These are phyloP conservation scores for Pachyuromys duprasi DNA, from an alignment of 2,797 vertebrate species.

Conservation along the genomic window DNA sequence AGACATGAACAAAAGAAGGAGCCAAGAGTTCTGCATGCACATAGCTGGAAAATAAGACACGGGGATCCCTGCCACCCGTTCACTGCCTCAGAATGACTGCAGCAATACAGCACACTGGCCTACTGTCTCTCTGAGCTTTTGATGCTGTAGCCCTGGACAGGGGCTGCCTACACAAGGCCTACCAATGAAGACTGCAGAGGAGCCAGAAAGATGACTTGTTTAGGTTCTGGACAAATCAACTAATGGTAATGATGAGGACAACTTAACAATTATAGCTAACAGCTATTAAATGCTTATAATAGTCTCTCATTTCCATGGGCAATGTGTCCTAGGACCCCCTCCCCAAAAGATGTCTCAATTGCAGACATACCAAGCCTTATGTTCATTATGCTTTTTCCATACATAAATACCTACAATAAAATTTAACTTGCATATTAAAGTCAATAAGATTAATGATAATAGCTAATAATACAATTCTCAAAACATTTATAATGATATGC, in stretches of 20 bases:
- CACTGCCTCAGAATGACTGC: no score
- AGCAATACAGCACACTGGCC: background rate
- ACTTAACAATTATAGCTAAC: background rate
- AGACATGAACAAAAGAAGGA: background rate
- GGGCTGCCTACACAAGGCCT: background rate
- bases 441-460: background rate
- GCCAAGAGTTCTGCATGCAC: background rate
- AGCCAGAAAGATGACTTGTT: background rate
- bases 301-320: background rate
- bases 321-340: background rate
- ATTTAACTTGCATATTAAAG: background rate
- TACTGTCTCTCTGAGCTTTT: background rate
- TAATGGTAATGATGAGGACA: background rate
- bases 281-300: background rate
- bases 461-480: background rate
- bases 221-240: conserved; percentile 21
- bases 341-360: background rate
- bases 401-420: background rate
- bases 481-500: background rate
- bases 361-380: background rate
- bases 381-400: background rate
- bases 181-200: background rate
- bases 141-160: background rate
- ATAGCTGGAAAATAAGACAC: background rate
- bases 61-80: background rate